phyloP scores from a whole-genome alignment of 2,113 vertebrate genomes.

The Pao palembangensis region DNA sequence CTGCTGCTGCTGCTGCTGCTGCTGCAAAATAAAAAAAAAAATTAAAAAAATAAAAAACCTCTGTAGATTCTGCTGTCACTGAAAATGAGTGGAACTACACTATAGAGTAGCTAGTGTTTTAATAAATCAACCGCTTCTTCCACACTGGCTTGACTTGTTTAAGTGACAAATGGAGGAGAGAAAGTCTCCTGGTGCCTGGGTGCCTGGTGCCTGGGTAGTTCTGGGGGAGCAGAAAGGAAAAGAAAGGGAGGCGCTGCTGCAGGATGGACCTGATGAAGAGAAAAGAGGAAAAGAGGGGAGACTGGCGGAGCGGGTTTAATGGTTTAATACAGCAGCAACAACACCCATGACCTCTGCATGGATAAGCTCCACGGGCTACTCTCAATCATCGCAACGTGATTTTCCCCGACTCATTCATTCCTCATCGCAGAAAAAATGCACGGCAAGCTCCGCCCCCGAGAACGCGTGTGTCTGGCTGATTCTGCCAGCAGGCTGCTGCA shows the following conservation, averaged over 20 bases:
- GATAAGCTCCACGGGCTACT: too few relatives aligned
- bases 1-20: too few relatives aligned
- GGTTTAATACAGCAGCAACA: too few relatives aligned
- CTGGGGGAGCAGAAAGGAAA: not conserved
- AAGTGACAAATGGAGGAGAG: not conserved
- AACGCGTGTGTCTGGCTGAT: not conserved
- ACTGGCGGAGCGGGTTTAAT: too few relatives aligned
- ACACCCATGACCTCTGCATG: too few relatives aligned
- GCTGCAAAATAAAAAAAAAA: too few relatives aligned
- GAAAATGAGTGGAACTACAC: not conserved
- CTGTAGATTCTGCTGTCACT: not conserved
- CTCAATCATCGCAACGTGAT: too few relatives aligned
- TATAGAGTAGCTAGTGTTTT: constrained; percentile 16
- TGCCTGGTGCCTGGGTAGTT: constrained; percentile 6
- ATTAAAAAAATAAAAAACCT: too few relatives aligned
- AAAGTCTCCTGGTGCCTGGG: too few relatives aligned
- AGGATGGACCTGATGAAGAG: too few relatives aligned
- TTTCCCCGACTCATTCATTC: too few relatives aligned
- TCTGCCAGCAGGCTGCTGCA: not conserved
- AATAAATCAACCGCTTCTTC: constrained; percentile 14
- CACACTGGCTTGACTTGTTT: constrained; percentile 1
- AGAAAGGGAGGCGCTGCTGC: too few relatives aligned
- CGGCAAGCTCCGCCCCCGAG: constrained; percentile 11
- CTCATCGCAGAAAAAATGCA: not conserved
- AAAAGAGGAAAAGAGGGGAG: not conserved